A percentile compares a stretch with the other conserved stretches of the same genome.
These are phyloP conservation scores for Drosophila picticornis DNA, from an alignment of 2,888 invertebrate species.

Conservation along the genomic window DNA sequence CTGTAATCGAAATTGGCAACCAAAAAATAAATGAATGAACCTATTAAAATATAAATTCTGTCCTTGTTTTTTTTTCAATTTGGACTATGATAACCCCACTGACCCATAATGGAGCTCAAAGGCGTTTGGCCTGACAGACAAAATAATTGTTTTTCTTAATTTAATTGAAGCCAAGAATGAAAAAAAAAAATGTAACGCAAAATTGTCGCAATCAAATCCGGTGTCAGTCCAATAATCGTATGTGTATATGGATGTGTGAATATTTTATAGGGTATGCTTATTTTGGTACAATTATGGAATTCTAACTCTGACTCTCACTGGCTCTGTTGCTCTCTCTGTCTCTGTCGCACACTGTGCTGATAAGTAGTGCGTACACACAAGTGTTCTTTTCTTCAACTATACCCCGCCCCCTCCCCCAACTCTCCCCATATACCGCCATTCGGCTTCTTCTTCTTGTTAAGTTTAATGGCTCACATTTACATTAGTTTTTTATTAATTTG, in stretches of 20 bases:
- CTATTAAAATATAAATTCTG: constrained; percentile 1
- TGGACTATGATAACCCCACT: constrained; percentile 41
- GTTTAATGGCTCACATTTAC: constrained; percentile 39
- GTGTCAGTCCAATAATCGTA: constrained; percentile 31
- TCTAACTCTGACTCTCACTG: not conserved
- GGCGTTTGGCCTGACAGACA: constrained; percentile 22
- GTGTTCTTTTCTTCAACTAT: not conserved
- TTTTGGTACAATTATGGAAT: not conserved
- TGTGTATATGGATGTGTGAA: constrained; percentile 6
- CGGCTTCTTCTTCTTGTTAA: constrained; percentile 15
- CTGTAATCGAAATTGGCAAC: constrained; percentile 42
- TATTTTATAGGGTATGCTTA: constrained; percentile 1
- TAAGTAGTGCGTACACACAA: constrained; percentile 35
- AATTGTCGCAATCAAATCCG: constrained; percentile 63
- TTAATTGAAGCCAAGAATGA: constrained; percentile 24
- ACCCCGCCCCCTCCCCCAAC: not conserved
- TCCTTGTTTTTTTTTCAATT: not conserved
- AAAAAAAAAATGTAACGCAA: not conserved
- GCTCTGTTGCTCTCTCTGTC: not conserved
- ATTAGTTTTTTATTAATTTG: constrained; percentile 61
- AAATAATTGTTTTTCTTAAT: constrained; percentile 53
- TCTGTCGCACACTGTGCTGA: constrained; percentile 19
- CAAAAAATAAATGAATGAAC: constrained; percentile 8
- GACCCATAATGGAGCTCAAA: constrained; percentile 29
- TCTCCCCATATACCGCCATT: not conserved